A percentile compares a stretch with the other conserved stretches of the same genome.
Conservation (phyloP, 2,888 invertebrate genomes). For the Phortica magna region DNA sequence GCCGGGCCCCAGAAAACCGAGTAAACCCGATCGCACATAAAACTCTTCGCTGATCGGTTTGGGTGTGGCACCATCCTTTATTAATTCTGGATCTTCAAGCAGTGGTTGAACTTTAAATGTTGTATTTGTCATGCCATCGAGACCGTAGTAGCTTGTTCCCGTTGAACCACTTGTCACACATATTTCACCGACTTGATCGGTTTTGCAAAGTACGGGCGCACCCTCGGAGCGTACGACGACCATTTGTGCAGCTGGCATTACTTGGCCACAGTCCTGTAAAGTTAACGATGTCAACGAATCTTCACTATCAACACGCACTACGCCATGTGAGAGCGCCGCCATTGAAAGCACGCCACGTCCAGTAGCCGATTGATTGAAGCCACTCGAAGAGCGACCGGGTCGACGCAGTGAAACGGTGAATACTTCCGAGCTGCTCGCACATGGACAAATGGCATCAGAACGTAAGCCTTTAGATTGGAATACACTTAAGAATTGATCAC, state of each 20-base stretch:
- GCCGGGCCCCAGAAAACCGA: slow-evolving; percentile 98
- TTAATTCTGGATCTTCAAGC: slow-evolving; percentile 79
- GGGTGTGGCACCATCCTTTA: slow-evolving; percentile 79
- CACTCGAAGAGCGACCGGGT: slow-evolving; percentile 84
- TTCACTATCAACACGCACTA: slow-evolving; percentile 98
- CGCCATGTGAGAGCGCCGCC: slow-evolving; percentile 98
- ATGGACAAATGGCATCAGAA: slow-evolving; percentile 98
- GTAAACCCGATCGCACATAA: slow-evolving; percentile 95
- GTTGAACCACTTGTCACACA: slow-evolving; percentile 97
- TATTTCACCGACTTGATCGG: slow-evolving; percentile 97
- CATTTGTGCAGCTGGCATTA: slow-evolving; percentile 97
- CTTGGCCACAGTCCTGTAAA: slow-evolving; percentile 99
- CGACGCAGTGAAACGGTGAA: slow-evolving; percentile 96
- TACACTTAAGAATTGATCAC: slow-evolving; percentile 98
- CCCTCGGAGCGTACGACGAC: slow-evolving; percentile 98
- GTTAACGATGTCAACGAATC: slow-evolving; percentile 98
- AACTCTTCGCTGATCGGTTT: slow-evolving; percentile 91
- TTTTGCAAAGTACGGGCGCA: slow-evolving; percentile 95
- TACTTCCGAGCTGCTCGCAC: slow-evolving; percentile 97
- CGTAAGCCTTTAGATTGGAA: slow-evolving; percentile 97
- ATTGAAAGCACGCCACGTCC: slow-evolving; percentile 98
- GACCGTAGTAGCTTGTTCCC: slow-evolving; percentile 96
- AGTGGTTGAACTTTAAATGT: slow-evolving; percentile 95
- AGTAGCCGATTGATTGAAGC: slow-evolving; percentile 88
- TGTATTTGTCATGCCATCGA: slow-evolving; percentile 96